phyloP scores from a whole-genome alignment of 2,113 vertebrate genomes.

The Triplophysa tibetana region DNA sequence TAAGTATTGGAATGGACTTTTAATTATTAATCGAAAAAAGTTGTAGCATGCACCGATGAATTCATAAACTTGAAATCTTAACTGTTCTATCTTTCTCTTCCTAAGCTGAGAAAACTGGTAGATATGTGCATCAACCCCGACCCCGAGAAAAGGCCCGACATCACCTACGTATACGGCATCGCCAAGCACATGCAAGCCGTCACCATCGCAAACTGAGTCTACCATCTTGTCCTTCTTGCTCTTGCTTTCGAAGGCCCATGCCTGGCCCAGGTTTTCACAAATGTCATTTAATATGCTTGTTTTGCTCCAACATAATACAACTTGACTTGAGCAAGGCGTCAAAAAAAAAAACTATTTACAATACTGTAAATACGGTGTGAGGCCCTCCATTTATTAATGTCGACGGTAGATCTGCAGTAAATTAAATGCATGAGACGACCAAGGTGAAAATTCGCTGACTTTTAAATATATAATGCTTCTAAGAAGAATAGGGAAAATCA shows the following conservation, averaged over 20 bases:
- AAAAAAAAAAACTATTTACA: not conserved
- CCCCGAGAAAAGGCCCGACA: constrained; percentile 95
- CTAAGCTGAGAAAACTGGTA: constrained; percentile 92
- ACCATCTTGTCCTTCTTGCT: not conserved
- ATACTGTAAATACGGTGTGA: not conserved
- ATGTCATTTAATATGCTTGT: constrained; percentile 22
- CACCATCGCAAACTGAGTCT: constrained; percentile 81
- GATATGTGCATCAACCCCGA: constrained; percentile 98
- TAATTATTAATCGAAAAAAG: no score
- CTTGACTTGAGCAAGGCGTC: not conserved
- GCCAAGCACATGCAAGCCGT: constrained; percentile 90
- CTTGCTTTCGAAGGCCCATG: constrained; percentile 2
- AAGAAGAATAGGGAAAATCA: constrained; percentile 16
- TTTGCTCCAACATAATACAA: constrained; percentile 9
- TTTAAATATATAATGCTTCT: not conserved
- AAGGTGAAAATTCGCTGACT: not conserved
- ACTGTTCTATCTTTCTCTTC: constrained; percentile 1
- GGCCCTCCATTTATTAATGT: not conserved
- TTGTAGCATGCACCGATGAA: not conserved
- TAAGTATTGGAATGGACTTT: no score
- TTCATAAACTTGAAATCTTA: not conserved
- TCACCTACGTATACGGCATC: constrained; percentile 91
- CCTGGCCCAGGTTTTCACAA: constrained; percentile 9
- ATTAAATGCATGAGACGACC: not conserved
- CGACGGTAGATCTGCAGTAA: not conserved